phyloP scores from a whole-genome alignment of 2,888 invertebrate species.

The Nymphalis polychloros region DNA sequence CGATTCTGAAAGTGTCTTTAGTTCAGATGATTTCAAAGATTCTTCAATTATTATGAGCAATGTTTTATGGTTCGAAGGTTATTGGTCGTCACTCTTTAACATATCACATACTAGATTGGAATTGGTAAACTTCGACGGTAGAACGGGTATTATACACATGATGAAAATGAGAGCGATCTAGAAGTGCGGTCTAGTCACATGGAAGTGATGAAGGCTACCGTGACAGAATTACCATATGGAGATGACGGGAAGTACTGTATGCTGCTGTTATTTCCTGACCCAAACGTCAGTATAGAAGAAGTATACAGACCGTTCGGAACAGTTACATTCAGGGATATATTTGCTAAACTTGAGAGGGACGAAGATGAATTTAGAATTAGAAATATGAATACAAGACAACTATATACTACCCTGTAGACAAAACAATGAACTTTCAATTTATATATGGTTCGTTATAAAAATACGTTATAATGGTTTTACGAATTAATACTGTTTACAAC shows the following conservation, averaged over 20 bases:
- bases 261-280: constrained; percentile 84
- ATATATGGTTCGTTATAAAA: too few relatives aligned
- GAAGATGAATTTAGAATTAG: constrained; percentile 47
- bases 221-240: constrained; percentile 86
- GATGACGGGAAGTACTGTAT: constrained; percentile 80
- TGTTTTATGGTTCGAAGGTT: constrained; percentile 71
- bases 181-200: constrained; percentile 82
- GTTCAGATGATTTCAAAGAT: constrained; percentile 76
- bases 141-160: constrained; percentile 84
- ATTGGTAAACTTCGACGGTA: constrained; percentile 77
- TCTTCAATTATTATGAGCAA: constrained; percentile 83
- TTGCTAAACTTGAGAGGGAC: constrained; percentile 72
- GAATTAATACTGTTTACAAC: too few relatives aligned
- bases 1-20: constrained; percentile 44
- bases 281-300: constrained; percentile 68
- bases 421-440: too few relatives aligned
- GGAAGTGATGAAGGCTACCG: constrained; percentile 78
- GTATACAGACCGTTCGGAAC: constrained; percentile 78
- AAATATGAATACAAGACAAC: too few relatives aligned
- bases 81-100: constrained; percentile 86
- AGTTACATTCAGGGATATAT: constrained; percentile 74
- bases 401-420: too few relatives aligned
- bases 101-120: constrained; percentile 75
- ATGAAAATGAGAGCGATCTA: constrained; percentile 85
- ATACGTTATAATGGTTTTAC: too few relatives aligned